phyloP scores from a whole-genome alignment of 2,797 vertebrate species.

The Diplodus puntazzo region DNA sequence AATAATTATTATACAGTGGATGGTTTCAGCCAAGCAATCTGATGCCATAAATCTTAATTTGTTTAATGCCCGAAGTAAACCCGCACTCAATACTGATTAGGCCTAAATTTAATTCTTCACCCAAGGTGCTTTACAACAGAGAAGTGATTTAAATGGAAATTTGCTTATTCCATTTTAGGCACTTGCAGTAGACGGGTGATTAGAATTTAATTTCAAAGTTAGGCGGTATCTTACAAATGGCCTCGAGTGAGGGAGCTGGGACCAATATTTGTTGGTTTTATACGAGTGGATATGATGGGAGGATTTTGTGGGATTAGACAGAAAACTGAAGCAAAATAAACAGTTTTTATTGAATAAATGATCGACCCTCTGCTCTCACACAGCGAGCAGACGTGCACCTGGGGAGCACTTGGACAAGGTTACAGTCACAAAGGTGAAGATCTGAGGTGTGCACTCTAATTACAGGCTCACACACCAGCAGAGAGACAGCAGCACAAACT shows the following conservation, averaged over 20 bases:
- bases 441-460: slow-evolving; percentile 38
- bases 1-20: slow-evolving; percentile 70
- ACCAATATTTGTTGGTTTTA: slow-evolving; percentile 24
- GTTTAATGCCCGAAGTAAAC: slow-evolving; percentile 75
- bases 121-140: slow-evolving; percentile 66
- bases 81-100: slow-evolving; percentile 76
- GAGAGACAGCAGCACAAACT: slow-evolving; percentile 38
- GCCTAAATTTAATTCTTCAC: slow-evolving; percentile 72
- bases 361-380: slow-evolving; percentile 18
- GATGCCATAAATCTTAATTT: slow-evolving; percentile 77
- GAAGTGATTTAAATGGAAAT: slow-evolving; percentile 79
- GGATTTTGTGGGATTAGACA: slow-evolving; percentile 29
- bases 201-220: slow-evolving; percentile 69
- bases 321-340: slow-evolving; percentile 16
- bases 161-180: slow-evolving; percentile 66
- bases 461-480: slow-evolving; percentile 42
- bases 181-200: slow-evolving; percentile 67
- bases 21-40: slow-evolving; percentile 62
- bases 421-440: slow-evolving; percentile 18
- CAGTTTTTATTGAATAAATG: slow-evolving; percentile 8
- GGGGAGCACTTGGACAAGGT: slow-evolving; percentile 10
- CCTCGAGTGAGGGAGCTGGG: slow-evolving; percentile 4
- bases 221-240: slow-evolving; percentile 43
- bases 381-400: slow-evolving; percentile 2
- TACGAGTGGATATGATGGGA: background rate